A percentile compares a stretch with the other conserved stretches of the same genome.
These are phyloP conservation scores for Tholera decimalis DNA, from an alignment of 2,888 invertebrate genomes.

Conservation along the genomic window DNA sequence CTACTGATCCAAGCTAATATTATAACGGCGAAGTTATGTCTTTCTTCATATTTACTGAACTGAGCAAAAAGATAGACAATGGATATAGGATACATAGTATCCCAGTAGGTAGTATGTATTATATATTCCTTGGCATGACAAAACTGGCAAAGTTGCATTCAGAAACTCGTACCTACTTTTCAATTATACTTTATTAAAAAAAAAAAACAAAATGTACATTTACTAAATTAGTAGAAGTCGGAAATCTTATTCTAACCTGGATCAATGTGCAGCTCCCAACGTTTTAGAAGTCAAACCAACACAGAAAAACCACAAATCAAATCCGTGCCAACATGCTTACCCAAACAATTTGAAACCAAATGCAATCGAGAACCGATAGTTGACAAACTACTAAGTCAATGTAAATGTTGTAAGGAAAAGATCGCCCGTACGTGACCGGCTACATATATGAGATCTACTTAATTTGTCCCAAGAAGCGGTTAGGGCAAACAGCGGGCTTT, in stretches of 20 bases:
- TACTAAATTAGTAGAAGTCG: background rate
- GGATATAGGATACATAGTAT: no score
- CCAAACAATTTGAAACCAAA: slow-evolving; percentile 25
- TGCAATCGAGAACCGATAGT: slow-evolving; percentile 67
- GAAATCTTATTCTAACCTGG: background rate
- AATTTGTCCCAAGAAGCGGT: slow-evolving; percentile 75
- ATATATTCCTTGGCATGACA: no score
- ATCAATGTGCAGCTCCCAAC: background rate
- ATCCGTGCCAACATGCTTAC: slow-evolving; percentile 1
- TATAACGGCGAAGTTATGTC: no score
- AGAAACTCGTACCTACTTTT: background rate
- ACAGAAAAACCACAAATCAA: background rate
- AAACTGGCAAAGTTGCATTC: no score
- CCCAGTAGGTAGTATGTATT: no score
- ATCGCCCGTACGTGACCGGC: slow-evolving; percentile 79
- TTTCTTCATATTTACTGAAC: no score
- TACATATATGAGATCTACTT: slow-evolving; percentile 80
- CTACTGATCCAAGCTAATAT: background rate
- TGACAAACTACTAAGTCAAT: slow-evolving; percentile 68
- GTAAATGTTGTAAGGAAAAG: slow-evolving; percentile 77
- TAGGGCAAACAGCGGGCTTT: slow-evolving; percentile 71
- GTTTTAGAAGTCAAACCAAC: slow-evolving; percentile 3
- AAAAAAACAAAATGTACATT: no score
- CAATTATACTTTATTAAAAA: background rate
- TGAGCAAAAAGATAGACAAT: no score